Evolutionary conservation across 2,888 invertebrate species (phyloP).

Genomic region (Habrosyne pyritoides): DNA sequence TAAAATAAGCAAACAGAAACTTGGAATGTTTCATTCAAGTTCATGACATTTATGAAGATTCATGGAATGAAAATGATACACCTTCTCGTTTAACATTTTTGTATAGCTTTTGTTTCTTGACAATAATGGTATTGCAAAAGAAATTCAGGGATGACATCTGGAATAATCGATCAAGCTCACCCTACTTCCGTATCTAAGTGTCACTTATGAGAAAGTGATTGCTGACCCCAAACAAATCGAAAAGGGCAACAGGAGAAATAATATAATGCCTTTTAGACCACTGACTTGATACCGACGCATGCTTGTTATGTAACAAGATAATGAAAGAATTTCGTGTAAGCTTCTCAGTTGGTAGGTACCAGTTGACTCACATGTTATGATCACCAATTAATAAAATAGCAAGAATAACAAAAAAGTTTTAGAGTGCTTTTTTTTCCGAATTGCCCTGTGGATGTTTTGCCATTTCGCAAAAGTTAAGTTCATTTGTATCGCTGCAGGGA

Average conservation of each 20-base stretch:
- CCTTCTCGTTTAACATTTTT: background rate
- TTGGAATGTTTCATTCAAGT: too few relatives aligned
- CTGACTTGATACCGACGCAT: background rate
- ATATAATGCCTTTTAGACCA: background rate
- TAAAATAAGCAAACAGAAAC: background rate
- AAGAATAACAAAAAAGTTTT: too few relatives aligned
- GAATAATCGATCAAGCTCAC: slow-evolving; percentile 2
- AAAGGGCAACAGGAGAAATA: background rate
- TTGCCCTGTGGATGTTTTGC: slow-evolving; percentile 25
- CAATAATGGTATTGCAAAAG: background rate
- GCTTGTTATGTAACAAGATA: background rate
- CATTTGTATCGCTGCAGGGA: slow-evolving; percentile 24
- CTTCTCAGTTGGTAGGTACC: background rate
- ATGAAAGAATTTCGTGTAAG: background rate
- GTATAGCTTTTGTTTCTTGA: background rate
- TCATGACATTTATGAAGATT: background rate
- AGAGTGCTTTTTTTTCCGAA: too few relatives aligned
- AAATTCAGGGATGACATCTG: background rate
- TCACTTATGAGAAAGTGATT: slow-evolving; percentile 1
- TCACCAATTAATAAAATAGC: too few relatives aligned
- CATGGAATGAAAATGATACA: background rate
- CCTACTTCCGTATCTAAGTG: background rate
- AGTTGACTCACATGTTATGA: too few relatives aligned
- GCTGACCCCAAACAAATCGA: slow-evolving; percentile 1
- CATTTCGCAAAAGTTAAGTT: slow-evolving; percentile 23